Evolutionary conservation across 2,797 vertebrate species (phyloP).

Genomic region (Megaceryle alcyon): DNA sequence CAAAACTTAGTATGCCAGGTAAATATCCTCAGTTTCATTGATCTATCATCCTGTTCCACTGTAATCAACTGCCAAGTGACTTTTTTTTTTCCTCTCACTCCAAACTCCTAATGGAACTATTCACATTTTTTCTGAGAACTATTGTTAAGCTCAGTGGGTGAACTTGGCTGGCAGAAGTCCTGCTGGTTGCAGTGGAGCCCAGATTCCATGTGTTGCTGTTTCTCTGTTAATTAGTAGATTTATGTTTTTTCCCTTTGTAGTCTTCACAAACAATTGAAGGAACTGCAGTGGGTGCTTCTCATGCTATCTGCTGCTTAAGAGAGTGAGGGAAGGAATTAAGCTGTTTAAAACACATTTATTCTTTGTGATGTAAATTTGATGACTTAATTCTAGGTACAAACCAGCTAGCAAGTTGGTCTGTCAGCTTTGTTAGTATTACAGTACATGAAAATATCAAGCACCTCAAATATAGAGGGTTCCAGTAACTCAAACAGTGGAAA

Average conservation of each 20-base stretch:
- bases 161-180: slow-evolving; percentile 24
- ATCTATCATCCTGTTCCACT: background rate
- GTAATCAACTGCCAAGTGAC: background rate
- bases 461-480: background rate
- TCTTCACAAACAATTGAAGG: slow-evolving; percentile 18
- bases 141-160: slow-evolving; percentile 49
- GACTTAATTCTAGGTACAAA: slow-evolving; percentile 43
- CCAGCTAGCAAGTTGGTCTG: background rate
- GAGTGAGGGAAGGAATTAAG: slow-evolving; percentile 41
- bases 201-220: slow-evolving; percentile 7
- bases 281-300: slow-evolving; percentile 19
- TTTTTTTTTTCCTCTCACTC: slow-evolving; percentile 20
- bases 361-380: slow-evolving; percentile 56
- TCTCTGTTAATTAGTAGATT: slow-evolving; percentile 51
- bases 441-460: background rate
- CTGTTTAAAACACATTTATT: slow-evolving; percentile 38
- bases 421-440: background rate
- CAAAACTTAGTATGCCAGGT: background rate
- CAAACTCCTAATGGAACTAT: slow-evolving; percentile 9
- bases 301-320: slow-evolving; percentile 15
- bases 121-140: slow-evolving; percentile 11
- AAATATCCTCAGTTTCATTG: background rate
- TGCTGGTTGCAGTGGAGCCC: background rate
- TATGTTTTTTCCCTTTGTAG: slow-evolving; percentile 18
- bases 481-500: background rate